Conservation (phyloP, 2,113 vertebrate genomes). For the Colaptes auratus region DNA sequence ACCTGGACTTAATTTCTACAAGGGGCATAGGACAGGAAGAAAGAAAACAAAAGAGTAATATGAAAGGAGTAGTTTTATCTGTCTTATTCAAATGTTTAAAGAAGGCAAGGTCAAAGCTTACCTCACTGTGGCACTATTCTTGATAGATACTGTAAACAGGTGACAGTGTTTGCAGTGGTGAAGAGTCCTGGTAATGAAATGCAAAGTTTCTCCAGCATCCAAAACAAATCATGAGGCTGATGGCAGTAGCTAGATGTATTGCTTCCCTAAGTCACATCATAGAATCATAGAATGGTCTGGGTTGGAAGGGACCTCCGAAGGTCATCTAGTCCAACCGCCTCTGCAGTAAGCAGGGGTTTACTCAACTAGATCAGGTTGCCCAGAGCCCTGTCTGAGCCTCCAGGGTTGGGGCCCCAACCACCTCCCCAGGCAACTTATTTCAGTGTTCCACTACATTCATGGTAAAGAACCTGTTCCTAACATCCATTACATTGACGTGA, state of each 20-base stretch:
- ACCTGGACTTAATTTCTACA: neutral
- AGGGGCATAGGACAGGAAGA: neutral
- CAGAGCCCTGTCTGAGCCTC: too few species aligned
- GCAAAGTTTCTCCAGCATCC: neutral
- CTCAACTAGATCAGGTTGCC: too few species aligned
- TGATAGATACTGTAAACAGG: neutral
- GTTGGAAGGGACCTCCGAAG: too few species aligned
- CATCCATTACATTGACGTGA: neutral
- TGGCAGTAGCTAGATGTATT: neutral
- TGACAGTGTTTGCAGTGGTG: neutral
- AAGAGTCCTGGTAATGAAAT: slow-evolving; percentile 4
- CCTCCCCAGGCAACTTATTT: too few species aligned
- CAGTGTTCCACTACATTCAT: too few species aligned
- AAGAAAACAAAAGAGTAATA: neutral
- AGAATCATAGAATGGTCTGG: too few species aligned
- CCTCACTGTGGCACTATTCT: neutral
- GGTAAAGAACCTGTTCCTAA: too few species aligned
- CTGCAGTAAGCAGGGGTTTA: too few species aligned
- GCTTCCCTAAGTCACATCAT: neutral
- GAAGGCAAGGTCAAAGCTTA: slow-evolving; percentile 19
- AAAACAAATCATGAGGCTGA: slow-evolving; percentile 21
- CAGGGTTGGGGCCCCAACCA: too few species aligned
- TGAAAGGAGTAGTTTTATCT: neutral
- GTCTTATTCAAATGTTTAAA: neutral
- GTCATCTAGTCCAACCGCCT: too few species aligned